phyloP scores from a whole-genome alignment of 1,140 invertebrate genomes.

The Brachystomella parvula region DNA sequence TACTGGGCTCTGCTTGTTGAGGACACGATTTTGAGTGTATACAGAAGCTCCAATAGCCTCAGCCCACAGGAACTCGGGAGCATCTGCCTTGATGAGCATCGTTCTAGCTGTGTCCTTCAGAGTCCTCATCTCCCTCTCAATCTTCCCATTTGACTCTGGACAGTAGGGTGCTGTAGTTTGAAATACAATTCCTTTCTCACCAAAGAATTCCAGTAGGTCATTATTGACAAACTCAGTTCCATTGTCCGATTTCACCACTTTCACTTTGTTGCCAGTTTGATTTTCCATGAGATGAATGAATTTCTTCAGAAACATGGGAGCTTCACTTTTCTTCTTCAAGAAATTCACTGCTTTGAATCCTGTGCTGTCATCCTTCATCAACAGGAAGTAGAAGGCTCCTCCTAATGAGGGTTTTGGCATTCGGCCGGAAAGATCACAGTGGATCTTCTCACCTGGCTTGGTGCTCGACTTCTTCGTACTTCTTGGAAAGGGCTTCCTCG shows the following conservation, averaged over 20 bases:
- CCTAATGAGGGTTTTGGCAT: constrained; percentile 43
- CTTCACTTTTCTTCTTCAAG: constrained; percentile 43
- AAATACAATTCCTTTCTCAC: constrained; percentile 8
- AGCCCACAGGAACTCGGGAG: constrained; percentile 6
- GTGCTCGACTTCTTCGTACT: constrained; percentile 18
- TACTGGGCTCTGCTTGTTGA: constrained; percentile 21
- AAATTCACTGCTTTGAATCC: constrained; percentile 42
- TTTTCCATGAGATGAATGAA: constrained; percentile 41
- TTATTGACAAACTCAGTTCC: constrained; percentile 41
- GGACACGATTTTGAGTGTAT: constrained; percentile 39
- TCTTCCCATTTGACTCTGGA: constrained; percentile 13
- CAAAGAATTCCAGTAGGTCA: constrained; percentile 36
- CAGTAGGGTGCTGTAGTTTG: constrained; percentile 4
- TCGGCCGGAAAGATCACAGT: constrained; percentile 45
- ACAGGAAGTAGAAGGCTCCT: constrained; percentile 41
- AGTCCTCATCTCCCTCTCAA: constrained; percentile 15
- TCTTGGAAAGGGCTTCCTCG: constrained; percentile 31
- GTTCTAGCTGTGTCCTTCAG: constrained; percentile 9
- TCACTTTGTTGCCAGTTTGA: constrained; percentile 40
- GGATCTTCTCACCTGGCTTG: constrained; percentile 34
- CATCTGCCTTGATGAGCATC: background rate
- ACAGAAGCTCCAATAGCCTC: constrained; percentile 9
- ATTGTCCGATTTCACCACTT: constrained; percentile 44
- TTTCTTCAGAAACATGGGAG: constrained; percentile 39
- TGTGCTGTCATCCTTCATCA: constrained; percentile 44